Evolutionary conservation across 1,140 invertebrate species (phyloP).

Genomic region (Solen grandis): DNA sequence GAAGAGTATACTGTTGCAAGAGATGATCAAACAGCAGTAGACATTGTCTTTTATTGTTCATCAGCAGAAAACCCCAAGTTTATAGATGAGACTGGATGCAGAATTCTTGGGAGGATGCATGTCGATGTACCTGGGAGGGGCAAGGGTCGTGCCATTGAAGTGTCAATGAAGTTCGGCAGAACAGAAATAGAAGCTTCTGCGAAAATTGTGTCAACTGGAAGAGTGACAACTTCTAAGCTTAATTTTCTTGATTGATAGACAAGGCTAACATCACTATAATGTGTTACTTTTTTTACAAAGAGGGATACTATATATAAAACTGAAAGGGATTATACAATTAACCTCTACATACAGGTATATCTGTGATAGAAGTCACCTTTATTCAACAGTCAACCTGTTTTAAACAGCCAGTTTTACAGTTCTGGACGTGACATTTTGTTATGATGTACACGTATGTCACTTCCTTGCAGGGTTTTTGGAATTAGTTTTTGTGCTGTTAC

Average conservation of each 20-base stretch:
- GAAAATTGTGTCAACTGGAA: constrained; percentile 21
- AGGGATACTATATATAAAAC: too few species aligned
- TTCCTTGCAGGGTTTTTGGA: too few species aligned
- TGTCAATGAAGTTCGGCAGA: constrained; percentile 27
- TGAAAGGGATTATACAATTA: too few species aligned
- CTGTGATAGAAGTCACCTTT: too few species aligned
- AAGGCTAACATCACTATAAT: too few species aligned
- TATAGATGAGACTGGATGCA: constrained; percentile 27
- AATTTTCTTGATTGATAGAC: constrained; percentile 37
- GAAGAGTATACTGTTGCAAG: constrained; percentile 1
- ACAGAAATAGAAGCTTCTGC: constrained; percentile 43
- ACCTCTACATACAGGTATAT: too few species aligned
- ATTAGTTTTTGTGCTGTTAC: too few species aligned
- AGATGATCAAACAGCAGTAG: constrained; percentile 10
- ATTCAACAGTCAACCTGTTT: too few species aligned
- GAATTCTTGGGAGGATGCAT: constrained; percentile 13
- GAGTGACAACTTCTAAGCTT: constrained; percentile 11
- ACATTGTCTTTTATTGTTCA: constrained; percentile 1
- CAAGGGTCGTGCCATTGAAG: neutral
- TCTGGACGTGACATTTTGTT: too few species aligned
- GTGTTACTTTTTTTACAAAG: too few species aligned
- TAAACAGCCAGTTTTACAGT: too few species aligned
- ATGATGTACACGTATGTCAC: too few species aligned
- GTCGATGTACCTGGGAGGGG: constrained; percentile 39
- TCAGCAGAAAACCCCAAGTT: neutral